Base-by-base conservation (phyloP, 2,113 vertebrate genomes). In the Sceloporus tristichus region DNA sequence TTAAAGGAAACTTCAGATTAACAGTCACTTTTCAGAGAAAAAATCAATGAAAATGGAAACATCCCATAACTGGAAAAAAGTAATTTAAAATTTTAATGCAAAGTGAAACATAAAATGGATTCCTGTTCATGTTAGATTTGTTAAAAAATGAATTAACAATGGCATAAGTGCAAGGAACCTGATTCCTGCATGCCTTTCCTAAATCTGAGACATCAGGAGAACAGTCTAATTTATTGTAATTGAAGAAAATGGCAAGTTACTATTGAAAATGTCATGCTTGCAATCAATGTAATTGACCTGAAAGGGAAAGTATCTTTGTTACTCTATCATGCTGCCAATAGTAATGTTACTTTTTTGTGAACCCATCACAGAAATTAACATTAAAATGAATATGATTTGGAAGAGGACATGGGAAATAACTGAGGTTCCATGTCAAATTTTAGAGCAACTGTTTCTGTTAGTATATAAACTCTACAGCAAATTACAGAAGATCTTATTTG, bases 111-210 rank as follows among this genome's bases (percentile, higher is more conserved):
- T n/a, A 90, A 59, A 91, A 91, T 90, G 80, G 86, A 91, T 81
- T 90, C 73, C 78, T 84, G 87, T 73, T 89, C 91, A 91, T 91
- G 93, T 92, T 94, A 81, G 84, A 66, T 88, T 91, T 79, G 9
- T 68, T 76, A 86, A 87, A 89, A 93, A 94, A 94, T 88, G 92
- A 94, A 94, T 93, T 94, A 91, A 92, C 75, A 91, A 91, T 91
- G 92, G 90, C 92, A 95, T 85, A 59, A 62, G 80, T 93, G 89
- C 91, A 94, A 93, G 88, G 83, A 29, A 90, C 42, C 80, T 87
- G 79, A 73, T 91, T 87, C 65, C 59, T 93, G 85, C 56, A 84
- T 0, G 5, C 86, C 87, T 92, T 91, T 89, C 2, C 0, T 0
- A 94, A 94, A 92, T 93, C 87, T 79, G 54, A 91, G 88, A 87